Base-by-base conservation (phyloP, 2,113 vertebrate genomes). In the Poicephalus meyeri region DNA sequence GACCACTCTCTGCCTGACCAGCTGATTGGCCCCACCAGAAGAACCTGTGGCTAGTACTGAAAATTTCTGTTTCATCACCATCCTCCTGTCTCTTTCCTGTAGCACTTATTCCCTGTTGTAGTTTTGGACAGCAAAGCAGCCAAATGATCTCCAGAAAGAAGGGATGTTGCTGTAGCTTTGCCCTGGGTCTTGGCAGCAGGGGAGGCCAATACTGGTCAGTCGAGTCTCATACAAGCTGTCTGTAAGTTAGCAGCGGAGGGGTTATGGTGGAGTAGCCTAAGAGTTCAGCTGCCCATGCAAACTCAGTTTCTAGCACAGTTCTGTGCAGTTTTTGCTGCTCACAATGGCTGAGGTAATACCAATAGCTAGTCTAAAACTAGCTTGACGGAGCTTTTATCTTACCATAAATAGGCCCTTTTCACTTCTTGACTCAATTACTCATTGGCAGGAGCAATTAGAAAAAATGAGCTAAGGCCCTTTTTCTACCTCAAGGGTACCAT, bases 161-260 rank as follows among this genome's bases (percentile, higher is more conserved):
- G 9, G 7, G 7, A 2, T 44, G 33, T 20, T 41, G 28, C 18
- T 33, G 20, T 58, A 37, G 26, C 18, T 64, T 18, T 87, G 78
- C 28, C 47, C 35, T 35, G 24, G 66, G 35, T 25, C 20, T 5
- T 7, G 6, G 61, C 29, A 88, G 63, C 31, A 11, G 10, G 1
- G 1, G 47, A 23, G 5, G 12, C 6, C 7, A 19, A 11, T 14
- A 16, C 20, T 41, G 42, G 23, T 15, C 41, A 24, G 11, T 5
- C 7, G 2, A 12, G 16, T 15, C 25, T 53, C 23, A 15, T 8
- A 13, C 31, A 52, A 52, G 37, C 1, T 0, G 24, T 35, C 21
- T 13, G 5, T 14, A 42, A 47, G 12, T 6, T 44, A 65, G 31
- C 16, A 60, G 35, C 56, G 33, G 63, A 5, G 20, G 15, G n/a